These are phyloP conservation scores for Dermatophagoides farinae DNA, from an alignment of 1,140 invertebrate species.

Conservation along the genomic window DNA sequence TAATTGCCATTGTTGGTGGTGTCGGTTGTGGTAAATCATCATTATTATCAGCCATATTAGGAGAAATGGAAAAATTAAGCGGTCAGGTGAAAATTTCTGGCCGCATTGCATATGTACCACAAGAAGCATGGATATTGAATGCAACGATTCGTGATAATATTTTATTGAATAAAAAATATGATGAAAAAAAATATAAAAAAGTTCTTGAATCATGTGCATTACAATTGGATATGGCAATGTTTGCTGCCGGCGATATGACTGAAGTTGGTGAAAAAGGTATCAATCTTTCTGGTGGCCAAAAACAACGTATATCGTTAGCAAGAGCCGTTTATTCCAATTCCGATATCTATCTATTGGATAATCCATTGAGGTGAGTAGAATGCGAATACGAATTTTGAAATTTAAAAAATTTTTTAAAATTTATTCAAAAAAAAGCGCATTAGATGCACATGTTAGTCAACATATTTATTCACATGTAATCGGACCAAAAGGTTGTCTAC, in stretches of 20 bases:
- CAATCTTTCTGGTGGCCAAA: conserved; percentile 22
- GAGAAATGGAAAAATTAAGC: conserved; percentile 44
- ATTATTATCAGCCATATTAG: conserved; percentile 52
- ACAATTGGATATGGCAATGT: conserved; percentile 55
- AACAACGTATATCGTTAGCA: conserved; percentile 18
- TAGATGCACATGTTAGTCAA: conserved; percentile 82
- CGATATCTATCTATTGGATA: conserved; percentile 30
- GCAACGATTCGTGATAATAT: conserved; percentile 33
- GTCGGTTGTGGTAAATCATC: conserved; percentile 49
- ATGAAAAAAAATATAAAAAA: conserved; percentile 23
- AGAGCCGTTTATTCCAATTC: conserved; percentile 22
- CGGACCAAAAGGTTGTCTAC: conserved; percentile 52
- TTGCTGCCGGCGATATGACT: conserved; percentile 31
- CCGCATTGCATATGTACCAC: conserved; percentile 58
- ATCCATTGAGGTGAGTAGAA: conserved; percentile 26
- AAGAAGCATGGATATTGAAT: conserved; percentile 63
- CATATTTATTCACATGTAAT: conserved; percentile 83
- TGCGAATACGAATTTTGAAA: too few species aligned
- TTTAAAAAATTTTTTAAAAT: neutral
- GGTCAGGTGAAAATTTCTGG: conserved; percentile 47
- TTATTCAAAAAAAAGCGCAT: conserved; percentile 34
- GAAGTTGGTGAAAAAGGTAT: conserved; percentile 31
- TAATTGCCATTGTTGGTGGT: conserved; percentile 36
- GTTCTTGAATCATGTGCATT: conserved; percentile 32
- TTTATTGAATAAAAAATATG: conserved; percentile 35